Evolutionary conservation across 2,113 vertebrate genomes (phyloP).

Genomic region (Protobothrops mucrosquamatus): DNA sequence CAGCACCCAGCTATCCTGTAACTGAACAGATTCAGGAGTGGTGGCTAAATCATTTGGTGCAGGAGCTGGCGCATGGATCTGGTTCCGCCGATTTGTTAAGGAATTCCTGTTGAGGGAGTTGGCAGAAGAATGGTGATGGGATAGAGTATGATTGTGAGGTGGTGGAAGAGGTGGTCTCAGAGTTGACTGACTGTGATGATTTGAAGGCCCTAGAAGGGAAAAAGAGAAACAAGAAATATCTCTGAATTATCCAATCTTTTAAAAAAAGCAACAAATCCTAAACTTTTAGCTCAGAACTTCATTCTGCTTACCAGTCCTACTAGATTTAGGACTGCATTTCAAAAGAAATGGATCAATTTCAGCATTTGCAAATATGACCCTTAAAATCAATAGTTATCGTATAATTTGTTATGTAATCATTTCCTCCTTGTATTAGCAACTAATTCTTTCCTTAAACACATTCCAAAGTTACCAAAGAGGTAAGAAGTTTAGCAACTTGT

Average conservation of each 20-base stretch:
- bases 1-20: constrained; percentile 99
- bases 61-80: constrained; percentile 84
- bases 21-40: constrained; percentile 95
- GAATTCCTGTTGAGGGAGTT: constrained; percentile 99
- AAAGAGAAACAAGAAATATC: constrained; percentile 21
- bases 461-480: not conserved
- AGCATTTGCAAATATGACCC: not conserved
- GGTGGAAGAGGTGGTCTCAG: constrained; percentile 94
- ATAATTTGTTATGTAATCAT: not conserved
- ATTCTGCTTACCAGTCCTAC: not conserved
- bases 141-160: constrained; percentile 94
- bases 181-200: constrained; percentile 95
- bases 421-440: not conserved
- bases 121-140: constrained; percentile 92
- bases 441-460: not conserved
- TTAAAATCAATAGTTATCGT: fast-evolving
- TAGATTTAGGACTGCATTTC: not conserved
- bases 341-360: not conserved
- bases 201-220: constrained; percentile 83
- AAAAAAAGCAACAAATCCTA: not conserved
- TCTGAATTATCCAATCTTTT: not conserved
- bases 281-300: not conserved
- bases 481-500: not conserved
- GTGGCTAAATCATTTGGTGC: constrained; percentile 91
- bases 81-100: constrained; percentile 88